Conservation (phyloP, 2,113 vertebrate genomes). For the Hippotragus niger region DNA sequence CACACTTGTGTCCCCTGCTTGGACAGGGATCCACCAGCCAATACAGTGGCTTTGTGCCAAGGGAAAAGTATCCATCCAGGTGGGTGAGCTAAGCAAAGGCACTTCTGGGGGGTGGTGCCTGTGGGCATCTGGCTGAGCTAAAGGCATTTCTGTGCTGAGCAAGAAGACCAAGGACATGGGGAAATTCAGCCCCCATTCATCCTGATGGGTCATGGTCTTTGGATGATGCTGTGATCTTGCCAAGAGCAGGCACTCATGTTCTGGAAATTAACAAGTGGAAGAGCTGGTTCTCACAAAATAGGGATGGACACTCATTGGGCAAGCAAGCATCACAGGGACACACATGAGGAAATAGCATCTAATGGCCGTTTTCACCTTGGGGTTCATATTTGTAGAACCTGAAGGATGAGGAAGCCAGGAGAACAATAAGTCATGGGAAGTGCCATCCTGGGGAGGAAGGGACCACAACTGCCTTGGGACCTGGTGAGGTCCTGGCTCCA, state of each 20-base stretch:
- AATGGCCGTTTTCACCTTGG: background rate
- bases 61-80: background rate
- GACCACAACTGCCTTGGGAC: background rate
- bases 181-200: fast-evolving
- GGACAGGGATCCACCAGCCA: background rate
- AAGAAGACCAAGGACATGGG: too few relatives aligned
- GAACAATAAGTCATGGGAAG: background rate
- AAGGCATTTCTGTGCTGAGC: background rate
- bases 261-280: background rate
- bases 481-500: background rate
- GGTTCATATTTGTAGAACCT: background rate
- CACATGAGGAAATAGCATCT: too few relatives aligned
- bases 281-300: too few relatives aligned
- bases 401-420: background rate
- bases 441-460: fast-evolving
- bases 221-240: background rate
- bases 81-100: too few relatives aligned
- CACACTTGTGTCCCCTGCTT: background rate
- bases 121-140: fast-evolving
- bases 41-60: background rate
- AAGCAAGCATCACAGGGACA: background rate
- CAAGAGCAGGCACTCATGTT: too few relatives aligned
- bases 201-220: background rate
- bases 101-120: background rate
- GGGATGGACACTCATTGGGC: background rate